Evolutionary conservation across 2,888 invertebrate genomes (phyloP), one percentile per base, ranked within the genome.

Genomic region (Mantis religiosa): DNA sequence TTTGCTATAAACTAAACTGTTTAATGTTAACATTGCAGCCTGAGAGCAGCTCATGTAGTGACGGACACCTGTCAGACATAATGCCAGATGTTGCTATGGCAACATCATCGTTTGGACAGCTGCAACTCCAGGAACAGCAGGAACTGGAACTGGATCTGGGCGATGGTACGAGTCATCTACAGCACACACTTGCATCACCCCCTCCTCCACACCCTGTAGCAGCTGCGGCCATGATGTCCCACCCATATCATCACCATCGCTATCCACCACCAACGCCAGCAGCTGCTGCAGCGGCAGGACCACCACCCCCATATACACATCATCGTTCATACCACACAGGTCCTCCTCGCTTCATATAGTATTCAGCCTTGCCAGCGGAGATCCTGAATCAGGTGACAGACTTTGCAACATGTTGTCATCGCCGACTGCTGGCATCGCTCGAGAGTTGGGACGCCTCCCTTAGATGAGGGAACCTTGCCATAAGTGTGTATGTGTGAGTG

Each of bases 71-170:
- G 90, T 95, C 97, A 30, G 97, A 97, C 90, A 96, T 97, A 92
- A 98, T 98, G 96, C 98, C 98, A 0, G 98, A 98, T 93, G 98
- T 98, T 91, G 98, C 98, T 27, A 98, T 98, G 97, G 98, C 98
- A 92, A 98, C 96, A 89, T 96, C 95, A 90, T 97, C 95, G 90
- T 95, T 95, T 92, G 96, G 94, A 9, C 97, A 95, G 93, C 94
- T 96, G 92, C 96, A 96, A 93, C 93, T 96, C 91, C 92, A 89
- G 91, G 91, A 92, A 90, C 91, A 91, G 87, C 90, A 91, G 91
- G 95, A 95, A 91, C 94, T 98, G 92, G 97, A 97, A 92, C 93
- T 98, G 91, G 97, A 97, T 93, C 94, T 98, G 91, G 98, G 98
- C 0, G 98, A 98, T 92, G 97, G 97, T 3, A 96, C 97, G 30